Conservation (phyloP, 2,797 vertebrate genomes). For the Poeciliopsis gracilis region DNA sequence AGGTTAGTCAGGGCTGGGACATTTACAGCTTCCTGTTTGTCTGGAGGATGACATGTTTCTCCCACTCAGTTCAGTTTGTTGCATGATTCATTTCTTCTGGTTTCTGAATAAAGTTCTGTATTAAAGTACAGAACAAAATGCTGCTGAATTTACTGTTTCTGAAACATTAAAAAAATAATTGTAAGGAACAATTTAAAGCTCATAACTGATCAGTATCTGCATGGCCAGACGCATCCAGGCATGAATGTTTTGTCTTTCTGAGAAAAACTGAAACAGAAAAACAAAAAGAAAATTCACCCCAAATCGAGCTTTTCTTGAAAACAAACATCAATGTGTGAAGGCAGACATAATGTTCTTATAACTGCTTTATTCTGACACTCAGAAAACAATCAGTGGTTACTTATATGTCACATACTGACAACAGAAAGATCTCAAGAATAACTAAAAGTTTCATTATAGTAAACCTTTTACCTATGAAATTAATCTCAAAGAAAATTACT, state of each 20-base stretch:
- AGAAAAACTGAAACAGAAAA: neutral
- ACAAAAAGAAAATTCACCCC: neutral
- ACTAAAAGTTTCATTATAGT: constrained; percentile 60
- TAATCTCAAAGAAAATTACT: constrained; percentile 65
- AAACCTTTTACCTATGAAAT: constrained; percentile 67
- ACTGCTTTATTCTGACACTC: constrained; percentile 80
- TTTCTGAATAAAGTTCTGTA: neutral
- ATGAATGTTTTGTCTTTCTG: neutral
- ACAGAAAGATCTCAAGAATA: constrained; percentile 67
- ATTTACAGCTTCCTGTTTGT: neutral
- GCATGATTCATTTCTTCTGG: neutral
- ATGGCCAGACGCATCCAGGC: neutral
- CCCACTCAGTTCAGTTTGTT: neutral
- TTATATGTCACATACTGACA: constrained; percentile 78
- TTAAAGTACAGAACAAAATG: neutral
- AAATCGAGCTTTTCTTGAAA: constrained; percentile 8
- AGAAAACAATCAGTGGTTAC: constrained; percentile 78
- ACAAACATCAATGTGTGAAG: constrained; percentile 55
- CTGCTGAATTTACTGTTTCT: neutral
- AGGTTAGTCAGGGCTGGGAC: neutral
- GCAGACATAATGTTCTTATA: constrained; percentile 64
- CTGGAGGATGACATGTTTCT: neutral
- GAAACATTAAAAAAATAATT: neutral
- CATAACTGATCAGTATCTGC: neutral
- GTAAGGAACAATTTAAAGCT: neutral